A percentile compares a stretch with the other conserved stretches of the same genome.
Conservation (phyloP, 1,140 invertebrate species). For the Papilio helenus region DNA sequence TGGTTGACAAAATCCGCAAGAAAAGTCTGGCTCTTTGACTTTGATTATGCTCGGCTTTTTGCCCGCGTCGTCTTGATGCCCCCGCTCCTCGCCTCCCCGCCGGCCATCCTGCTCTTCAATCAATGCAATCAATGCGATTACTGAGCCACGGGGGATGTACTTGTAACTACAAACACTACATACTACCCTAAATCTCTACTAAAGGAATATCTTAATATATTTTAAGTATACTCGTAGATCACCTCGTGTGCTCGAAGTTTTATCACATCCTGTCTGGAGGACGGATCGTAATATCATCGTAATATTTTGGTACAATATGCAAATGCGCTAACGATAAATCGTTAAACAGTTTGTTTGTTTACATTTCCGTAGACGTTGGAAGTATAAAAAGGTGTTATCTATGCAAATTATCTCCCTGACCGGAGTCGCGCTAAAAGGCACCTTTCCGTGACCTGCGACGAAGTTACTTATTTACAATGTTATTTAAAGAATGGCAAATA, state of each 20-base stretch:
- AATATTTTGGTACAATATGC: background rate
- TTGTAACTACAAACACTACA: background rate
- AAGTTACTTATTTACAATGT: background rate
- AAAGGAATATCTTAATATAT: no score
- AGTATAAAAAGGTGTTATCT: background rate
- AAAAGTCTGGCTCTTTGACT: no score
- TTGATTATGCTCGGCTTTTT: no score
- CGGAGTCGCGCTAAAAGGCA: background rate
- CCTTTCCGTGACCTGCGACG: background rate
- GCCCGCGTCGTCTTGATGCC: no score
- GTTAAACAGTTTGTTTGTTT: background rate
- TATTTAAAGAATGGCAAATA: no score
- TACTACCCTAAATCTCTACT: background rate
- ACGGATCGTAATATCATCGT: background rate
- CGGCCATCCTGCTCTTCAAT: background rate
- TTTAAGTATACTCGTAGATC: background rate
- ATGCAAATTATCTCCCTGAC: background rate
- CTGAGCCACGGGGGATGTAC: background rate
- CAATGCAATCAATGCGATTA: conserved; percentile 3
- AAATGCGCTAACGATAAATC: background rate
- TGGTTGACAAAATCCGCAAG: no score
- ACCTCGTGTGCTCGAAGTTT: background rate
- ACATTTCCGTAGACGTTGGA: background rate
- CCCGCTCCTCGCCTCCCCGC: background rate
- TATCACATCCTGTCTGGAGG: background rate